Percentiles rank a stretch among this genome's conserved stretches.
Conservation (phyloP, 2,113 vertebrate species). For the Corythornis madagascariensis region DNA sequence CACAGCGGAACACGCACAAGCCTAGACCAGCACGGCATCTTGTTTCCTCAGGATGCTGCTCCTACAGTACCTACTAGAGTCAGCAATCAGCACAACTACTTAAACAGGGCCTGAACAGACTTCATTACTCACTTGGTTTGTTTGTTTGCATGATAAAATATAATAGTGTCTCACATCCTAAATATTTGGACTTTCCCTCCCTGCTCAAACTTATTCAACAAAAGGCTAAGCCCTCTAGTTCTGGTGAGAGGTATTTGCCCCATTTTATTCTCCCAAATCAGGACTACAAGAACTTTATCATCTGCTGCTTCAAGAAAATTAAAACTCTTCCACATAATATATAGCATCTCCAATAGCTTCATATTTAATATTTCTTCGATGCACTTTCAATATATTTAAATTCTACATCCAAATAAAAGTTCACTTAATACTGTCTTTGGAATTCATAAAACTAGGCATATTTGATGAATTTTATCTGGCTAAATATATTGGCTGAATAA, state of each 20-base stretch:
- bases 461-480: neutral
- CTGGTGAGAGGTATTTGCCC: neutral
- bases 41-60: neutral
- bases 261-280: neutral
- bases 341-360: neutral
- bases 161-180: accelerated
- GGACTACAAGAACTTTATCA: neutral
- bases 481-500: neutral
- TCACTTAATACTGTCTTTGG: neutral
- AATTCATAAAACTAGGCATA: neutral
- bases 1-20: neutral
- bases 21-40: neutral
- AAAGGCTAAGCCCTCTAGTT: neutral
- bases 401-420: neutral
- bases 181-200: neutral
- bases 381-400: neutral
- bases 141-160: neutral
- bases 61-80: accelerated
- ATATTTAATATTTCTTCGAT: neutral
- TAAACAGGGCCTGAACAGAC: neutral
- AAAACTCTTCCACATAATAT: neutral
- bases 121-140: neutral
- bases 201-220: neutral
- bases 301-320: neutral
- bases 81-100: neutral